phyloP scores from a whole-genome alignment of 1,140 invertebrate species.

The Lineus longissimus region DNA sequence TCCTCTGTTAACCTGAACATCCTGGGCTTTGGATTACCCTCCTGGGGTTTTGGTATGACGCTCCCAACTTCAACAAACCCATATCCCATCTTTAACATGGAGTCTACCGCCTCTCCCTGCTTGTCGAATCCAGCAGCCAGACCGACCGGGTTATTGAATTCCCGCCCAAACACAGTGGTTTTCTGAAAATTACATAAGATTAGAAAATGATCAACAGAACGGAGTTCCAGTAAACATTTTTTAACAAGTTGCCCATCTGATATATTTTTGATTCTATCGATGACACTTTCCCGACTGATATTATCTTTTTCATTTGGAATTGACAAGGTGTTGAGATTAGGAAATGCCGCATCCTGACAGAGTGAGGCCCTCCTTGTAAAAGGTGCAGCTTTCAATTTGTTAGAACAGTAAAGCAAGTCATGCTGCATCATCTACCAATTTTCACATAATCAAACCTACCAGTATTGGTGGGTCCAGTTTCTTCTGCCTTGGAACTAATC shows the following conservation, averaged over 20 bases:
- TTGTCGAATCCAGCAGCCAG: constrained; percentile 99
- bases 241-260: neutral
- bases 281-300: too few relatives aligned
- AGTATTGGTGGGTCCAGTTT: constrained; percentile 33
- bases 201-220: neutral
- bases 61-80: constrained; percentile 96
- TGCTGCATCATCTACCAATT: constrained; percentile 12
- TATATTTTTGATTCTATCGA: neutral
- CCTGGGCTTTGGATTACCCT: constrained; percentile 86
- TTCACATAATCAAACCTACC: constrained; percentile 26
- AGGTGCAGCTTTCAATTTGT: too few relatives aligned
- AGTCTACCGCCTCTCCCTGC: constrained; percentile 83
- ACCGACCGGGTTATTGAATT: constrained; percentile 85
- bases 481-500: constrained; percentile 60
- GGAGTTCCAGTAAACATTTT: too few relatives aligned
- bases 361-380: too few relatives aligned
- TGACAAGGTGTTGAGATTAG: too few relatives aligned
- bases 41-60: constrained; percentile 86
- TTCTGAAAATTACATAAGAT: constrained; percentile 54
- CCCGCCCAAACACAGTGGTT: constrained; percentile 64
- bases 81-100: constrained; percentile 82
- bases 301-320: too few relatives aligned
- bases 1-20: constrained; percentile 84
- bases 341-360: too few relatives aligned
- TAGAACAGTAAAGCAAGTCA: too few relatives aligned